Evolutionary conservation across 2,113 vertebrate genomes (phyloP).

Genomic region (Chlamydotis undulata): DNA sequence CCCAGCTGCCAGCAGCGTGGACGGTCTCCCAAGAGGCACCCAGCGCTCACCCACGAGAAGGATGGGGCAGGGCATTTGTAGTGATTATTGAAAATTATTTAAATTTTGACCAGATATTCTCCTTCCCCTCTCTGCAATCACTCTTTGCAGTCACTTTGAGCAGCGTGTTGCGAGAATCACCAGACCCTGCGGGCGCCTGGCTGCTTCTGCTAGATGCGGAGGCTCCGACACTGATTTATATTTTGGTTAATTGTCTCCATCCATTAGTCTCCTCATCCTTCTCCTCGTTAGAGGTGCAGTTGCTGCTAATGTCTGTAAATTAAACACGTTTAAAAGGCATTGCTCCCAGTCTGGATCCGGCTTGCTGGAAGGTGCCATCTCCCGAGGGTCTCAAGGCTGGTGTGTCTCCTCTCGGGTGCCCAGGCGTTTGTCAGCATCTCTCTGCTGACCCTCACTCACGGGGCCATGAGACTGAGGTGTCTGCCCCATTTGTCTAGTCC

Average conservation of each 20-base stretch:
- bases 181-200: conserved; percentile 24
- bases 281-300: conserved; percentile 48
- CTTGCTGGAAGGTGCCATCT: neutral
- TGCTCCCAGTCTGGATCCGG: neutral
- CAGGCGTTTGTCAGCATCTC: neutral
- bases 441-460: neutral
- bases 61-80: accelerated
- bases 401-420: neutral
- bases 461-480: neutral
- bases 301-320: conserved; percentile 26
- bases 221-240: conserved; percentile 61
- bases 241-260: conserved; percentile 65
- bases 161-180: neutral
- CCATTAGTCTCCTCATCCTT: conserved; percentile 61
- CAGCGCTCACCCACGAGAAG: neutral
- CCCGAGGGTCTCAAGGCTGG: accelerated
- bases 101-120: neutral
- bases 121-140: neutral
- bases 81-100: neutral
- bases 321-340: neutral
- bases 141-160: neutral
- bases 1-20: neutral
- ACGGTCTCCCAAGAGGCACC: accelerated
- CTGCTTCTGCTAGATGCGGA: neutral
- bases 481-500: neutral